Evolutionary conservation across 1,140 invertebrate species (phyloP).

Genomic region (Philopotamus ludificatus): DNA sequence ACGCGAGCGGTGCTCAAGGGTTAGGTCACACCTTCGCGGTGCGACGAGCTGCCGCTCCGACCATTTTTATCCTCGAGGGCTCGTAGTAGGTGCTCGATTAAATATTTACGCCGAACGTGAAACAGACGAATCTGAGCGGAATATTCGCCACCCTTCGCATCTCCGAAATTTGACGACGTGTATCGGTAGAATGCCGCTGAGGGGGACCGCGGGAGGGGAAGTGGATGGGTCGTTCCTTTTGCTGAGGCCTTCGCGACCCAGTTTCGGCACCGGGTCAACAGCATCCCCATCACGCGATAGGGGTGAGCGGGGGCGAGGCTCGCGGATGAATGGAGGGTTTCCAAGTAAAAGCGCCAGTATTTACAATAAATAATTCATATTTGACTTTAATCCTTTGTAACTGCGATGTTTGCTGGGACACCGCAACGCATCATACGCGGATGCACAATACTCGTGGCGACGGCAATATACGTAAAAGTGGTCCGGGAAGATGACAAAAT

Average conservation of each 20-base stretch:
- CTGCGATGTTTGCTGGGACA: not conserved
- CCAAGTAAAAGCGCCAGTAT: not conserved
- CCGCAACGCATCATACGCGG: not conserved
- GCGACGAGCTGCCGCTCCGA: too few relatives aligned
- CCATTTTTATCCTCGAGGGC: too few relatives aligned
- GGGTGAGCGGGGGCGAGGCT: not conserved
- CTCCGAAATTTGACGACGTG: constrained; percentile 1
- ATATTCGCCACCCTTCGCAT: not conserved
- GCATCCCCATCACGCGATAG: not conserved
- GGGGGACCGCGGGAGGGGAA: not conserved
- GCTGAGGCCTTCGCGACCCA: constrained; percentile 14
- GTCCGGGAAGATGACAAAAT: too few relatives aligned
- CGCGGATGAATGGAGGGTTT: constrained; percentile 11
- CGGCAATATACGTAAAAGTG: too few relatives aligned
- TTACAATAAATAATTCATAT: not conserved
- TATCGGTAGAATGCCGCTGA: constrained; percentile 3
- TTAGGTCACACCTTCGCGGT: too few relatives aligned
- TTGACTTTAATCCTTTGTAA: not conserved
- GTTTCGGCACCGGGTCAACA: constrained; percentile 15
- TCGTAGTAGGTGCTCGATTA: too few relatives aligned
- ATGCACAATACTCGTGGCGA: not conserved
- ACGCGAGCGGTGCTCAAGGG: too few relatives aligned
- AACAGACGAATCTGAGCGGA: too few relatives aligned
- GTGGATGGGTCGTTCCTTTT: not conserved
- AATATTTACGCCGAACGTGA: too few relatives aligned